phyloP scores from a whole-genome alignment of 2,888 invertebrate genomes.

The Euplagia quadripunctaria region DNA sequence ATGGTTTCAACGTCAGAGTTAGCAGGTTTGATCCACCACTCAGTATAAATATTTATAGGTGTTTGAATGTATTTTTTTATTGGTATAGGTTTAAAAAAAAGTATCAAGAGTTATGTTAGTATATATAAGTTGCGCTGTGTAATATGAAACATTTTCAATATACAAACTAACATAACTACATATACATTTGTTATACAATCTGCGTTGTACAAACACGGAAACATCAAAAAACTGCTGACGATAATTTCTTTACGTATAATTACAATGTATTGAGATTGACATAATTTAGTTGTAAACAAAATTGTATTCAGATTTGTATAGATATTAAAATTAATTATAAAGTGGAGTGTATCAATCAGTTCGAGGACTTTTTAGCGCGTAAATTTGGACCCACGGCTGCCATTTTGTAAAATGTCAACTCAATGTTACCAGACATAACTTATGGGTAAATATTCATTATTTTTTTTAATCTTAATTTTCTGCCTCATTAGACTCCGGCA shows the following conservation, averaged over 20 bases:
- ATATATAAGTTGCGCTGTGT: neutral
- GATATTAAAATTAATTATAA: neutral
- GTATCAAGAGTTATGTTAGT: no score
- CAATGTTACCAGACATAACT: neutral
- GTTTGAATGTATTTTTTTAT: no score
- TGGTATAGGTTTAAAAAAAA: no score
- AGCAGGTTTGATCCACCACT: no score
- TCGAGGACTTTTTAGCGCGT: neutral
- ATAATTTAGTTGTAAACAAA: neutral
- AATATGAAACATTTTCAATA: neutral
- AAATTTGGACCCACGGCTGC: neutral
- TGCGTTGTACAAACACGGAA: neutral
- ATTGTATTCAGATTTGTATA: neutral
- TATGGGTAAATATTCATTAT: neutral
- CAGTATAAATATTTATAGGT: no score
- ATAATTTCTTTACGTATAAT: neutral
- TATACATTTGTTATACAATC: neutral
- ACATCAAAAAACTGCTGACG: neutral
- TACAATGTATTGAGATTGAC: neutral
- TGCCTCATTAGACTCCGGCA: neutral
- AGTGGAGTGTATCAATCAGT: neutral
- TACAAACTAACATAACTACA: neutral
- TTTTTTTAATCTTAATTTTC: neutral
- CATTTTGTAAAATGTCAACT: neutral
- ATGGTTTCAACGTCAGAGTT: no score